Evolutionary conservation across 2,797 vertebrate genomes (phyloP).

Genomic region (Aratinga solstitialis): DNA sequence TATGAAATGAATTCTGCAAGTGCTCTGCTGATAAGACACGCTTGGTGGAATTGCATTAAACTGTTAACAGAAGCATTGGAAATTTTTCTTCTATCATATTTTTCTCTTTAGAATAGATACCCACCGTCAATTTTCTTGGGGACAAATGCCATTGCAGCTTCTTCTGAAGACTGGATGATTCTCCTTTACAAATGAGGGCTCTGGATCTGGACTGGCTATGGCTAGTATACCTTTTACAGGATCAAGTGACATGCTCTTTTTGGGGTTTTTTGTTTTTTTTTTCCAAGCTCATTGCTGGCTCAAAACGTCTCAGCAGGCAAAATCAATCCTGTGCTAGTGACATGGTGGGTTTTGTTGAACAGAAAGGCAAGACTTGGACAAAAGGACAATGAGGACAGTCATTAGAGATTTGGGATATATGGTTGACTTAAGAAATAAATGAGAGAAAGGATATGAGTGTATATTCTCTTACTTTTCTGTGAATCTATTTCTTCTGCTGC

Average conservation of each 20-base stretch:
- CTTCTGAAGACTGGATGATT: background rate
- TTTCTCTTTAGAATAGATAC: background rate
- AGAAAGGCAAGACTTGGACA: rapidly evolving
- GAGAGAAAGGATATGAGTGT: background rate
- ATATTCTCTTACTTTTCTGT: background rate
- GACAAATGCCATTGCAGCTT: background rate
- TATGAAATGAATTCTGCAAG: background rate
- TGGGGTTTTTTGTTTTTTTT: background rate
- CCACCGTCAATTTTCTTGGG: background rate
- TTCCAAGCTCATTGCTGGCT: background rate
- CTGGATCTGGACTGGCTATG: background rate
- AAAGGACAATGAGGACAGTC: background rate
- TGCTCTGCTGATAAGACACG: background rate
- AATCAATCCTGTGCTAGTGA: background rate
- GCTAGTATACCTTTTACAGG: background rate
- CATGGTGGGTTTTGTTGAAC: background rate
- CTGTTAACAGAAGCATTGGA: background rate
- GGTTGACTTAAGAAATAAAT: background rate
- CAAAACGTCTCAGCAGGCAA: background rate
- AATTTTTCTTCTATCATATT: background rate
- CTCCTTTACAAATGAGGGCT: background rate
- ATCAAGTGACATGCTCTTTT: background rate
- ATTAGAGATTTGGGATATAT: background rate
- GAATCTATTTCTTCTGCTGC: background rate
- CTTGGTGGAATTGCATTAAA: background rate